Conservation (phyloP, 2,888 invertebrate species). For the Neoscelio sp. region DNA sequence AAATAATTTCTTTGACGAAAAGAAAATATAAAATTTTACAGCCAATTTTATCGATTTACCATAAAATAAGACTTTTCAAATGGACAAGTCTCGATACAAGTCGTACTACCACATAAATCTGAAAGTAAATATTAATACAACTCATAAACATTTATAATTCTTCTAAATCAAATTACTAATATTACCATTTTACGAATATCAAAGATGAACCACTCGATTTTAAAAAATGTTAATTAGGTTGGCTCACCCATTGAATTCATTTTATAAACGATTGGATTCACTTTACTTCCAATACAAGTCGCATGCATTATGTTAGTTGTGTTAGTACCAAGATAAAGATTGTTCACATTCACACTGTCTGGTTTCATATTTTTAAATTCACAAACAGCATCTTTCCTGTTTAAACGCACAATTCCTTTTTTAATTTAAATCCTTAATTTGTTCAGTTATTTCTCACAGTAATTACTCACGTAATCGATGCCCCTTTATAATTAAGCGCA, state of each 20-base stretch:
- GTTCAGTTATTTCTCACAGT: too few relatives aligned
- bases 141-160: too few relatives aligned
- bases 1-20: background rate
- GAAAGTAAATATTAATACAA: conserved; percentile 40
- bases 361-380: conserved; percentile 82
- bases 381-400: conserved; percentile 70
- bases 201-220: too few relatives aligned
- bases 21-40: conserved; percentile 45
- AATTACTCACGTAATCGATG: conserved; percentile 55
- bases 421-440: too few relatives aligned
- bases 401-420: conserved; percentile 24
- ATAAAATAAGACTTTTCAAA: conserved; percentile 84
- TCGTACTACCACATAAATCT: conserved; percentile 80
- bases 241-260: conserved; percentile 74
- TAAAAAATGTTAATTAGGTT: too few relatives aligned
- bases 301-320: conserved; percentile 83
- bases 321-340: conserved; percentile 84
- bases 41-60: too few relatives aligned
- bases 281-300: conserved; percentile 78
- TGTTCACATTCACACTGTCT: conserved; percentile 81
- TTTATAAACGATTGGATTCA: conserved; percentile 75
- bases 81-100: conserved; percentile 84
- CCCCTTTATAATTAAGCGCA: conserved; percentile 72
- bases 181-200: too few relatives aligned
- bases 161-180: too few relatives aligned